Base-by-base conservation (phyloP, 2,797 vertebrate species). In the Sebastes steindachneri region DNA sequence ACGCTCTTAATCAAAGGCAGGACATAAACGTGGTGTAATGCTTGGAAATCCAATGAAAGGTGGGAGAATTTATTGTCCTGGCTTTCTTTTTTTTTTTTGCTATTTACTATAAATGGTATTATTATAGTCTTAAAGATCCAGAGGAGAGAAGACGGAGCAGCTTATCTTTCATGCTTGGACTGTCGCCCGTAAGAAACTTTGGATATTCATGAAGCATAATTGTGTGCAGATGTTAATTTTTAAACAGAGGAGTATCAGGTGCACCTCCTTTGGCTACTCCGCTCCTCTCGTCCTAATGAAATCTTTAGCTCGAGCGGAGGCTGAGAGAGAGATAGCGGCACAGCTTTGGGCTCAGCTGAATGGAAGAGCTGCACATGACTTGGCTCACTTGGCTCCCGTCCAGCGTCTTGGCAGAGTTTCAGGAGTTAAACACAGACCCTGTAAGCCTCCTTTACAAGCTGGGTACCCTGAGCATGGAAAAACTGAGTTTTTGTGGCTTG, bases 161-260 rank as follows among this genome's bases (percentile, higher is more conserved):
- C 85, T 90, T 92, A 79, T 88, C 88, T 92, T 94, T 94, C 88
- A 85, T 83, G 82, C 73, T 89, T 88, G 91, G 85, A 82, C 89
- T 79, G 81, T 51, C 41, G 85, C 89, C 86, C 33, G 31, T 71
- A 89, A 93, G 86, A 88, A 93, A 92, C 85, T 33, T 87, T 80
- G 91, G 90, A 95, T 95, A 95, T 95, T 95, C 89, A 96, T 95
- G 93, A 94, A 92, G 92, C 91, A 91, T 95, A 95, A 96, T 95
- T 93, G 92, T 86, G 88, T 80, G 85, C 92, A 89, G 89, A 92
- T 94, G 94, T 96, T 91, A 95, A 96, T 95, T 93, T 96, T 96
- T 96, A 95, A 96, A 95, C 87, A 93, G 92, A 92, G 86, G 74
- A 84, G 89, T 95, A 96, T 96, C 95, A 94, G 93, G 95, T 96